A percentile compares a stretch with the other conserved stretches of the same genome.
Evolutionary conservation across 2,888 invertebrate species (phyloP).

Genomic region (Leucophora obtusa): DNA sequence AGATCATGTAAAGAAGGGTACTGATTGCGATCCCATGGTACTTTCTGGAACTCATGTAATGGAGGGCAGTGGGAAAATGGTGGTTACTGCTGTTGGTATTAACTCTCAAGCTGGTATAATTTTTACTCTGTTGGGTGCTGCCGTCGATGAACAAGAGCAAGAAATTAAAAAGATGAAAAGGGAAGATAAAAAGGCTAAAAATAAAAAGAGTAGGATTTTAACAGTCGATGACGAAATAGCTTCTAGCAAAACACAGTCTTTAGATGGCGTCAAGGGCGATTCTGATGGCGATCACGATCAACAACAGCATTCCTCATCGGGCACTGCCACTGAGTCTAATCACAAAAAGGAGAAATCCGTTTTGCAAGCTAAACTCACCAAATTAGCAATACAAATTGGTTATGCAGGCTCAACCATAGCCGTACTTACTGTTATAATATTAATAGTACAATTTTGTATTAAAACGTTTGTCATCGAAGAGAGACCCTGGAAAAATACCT

Average conservation of each 20-base stretch:
- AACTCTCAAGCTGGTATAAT: conserved; percentile 99
- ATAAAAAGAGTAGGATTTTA: conserved; percentile 94
- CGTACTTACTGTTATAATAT: conserved; percentile 96
- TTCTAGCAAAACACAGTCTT: conserved; percentile 27
- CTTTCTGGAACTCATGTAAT: conserved; percentile 99
- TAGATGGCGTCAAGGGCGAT: conserved; percentile 79
- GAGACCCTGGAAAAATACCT: conserved; percentile 87
- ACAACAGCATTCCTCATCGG: conserved; percentile 73
- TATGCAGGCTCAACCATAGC: conserved; percentile 99
- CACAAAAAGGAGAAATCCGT: conserved; percentile 98
- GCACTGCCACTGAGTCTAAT: conserved; percentile 77
- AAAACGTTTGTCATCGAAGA: conserved; percentile 89
- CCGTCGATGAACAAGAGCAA: conserved; percentile 93
- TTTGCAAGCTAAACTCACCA: conserved; percentile 98
- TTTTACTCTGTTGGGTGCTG: conserved; percentile 97
- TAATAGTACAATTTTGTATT: conserved; percentile 96
- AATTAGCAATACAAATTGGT: conserved; percentile 99
- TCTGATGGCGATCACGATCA: conserved; percentile 83
- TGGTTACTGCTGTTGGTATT: conserved; percentile 94
- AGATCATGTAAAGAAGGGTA: conserved; percentile 99
- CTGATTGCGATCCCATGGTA: conserved; percentile 95
- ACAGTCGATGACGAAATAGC: conserved; percentile 80
- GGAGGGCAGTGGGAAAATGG: conserved; percentile 99
- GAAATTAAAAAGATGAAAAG: conserved; percentile 96
- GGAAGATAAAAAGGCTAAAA: conserved; percentile 97